These are phyloP conservation scores for Harpegnathos saltator DNA, from an alignment of 1,140 invertebrate genomes.

Conservation along the genomic window DNA sequence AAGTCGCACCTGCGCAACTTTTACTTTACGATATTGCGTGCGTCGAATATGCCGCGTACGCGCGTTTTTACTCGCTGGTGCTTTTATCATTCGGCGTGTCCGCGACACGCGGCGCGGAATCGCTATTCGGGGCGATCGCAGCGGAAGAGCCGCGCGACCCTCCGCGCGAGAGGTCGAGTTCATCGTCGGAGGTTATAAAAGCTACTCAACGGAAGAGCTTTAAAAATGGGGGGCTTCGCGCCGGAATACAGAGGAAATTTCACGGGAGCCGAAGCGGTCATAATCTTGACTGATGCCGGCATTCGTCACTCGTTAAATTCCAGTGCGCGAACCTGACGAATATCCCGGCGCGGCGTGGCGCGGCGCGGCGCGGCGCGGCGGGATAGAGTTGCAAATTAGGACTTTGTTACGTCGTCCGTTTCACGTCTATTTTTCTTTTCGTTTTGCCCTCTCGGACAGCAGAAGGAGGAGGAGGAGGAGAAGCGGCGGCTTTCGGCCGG, in stretches of 20 bases:
- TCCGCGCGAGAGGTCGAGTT: constrained; percentile 2
- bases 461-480: too few relatives aligned
- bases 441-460: not conserved
- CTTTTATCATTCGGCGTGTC: not conserved
- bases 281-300: constrained; percentile 65
- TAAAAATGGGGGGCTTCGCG: constrained; percentile 36
- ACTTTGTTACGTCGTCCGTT: constrained; percentile 65
- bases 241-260: constrained; percentile 19
- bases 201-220: constrained; percentile 47
- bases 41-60: not conserved
- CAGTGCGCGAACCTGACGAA: constrained; percentile 43
- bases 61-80: not conserved
- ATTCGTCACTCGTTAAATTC: constrained; percentile 72
- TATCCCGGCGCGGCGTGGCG: too few relatives aligned
- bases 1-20: too few relatives aligned
- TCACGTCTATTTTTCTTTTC: constrained; percentile 28
- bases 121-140: constrained; percentile 18
- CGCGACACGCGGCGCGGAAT: not conserved
- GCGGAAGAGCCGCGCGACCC: not conserved
- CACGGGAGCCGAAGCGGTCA: constrained; percentile 19
- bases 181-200: constrained; percentile 8
- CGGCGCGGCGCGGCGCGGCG: too few relatives aligned
- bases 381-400: constrained; percentile 69
- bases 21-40: not conserved
- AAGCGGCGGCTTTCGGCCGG: constrained; percentile 20